Conservation (phyloP, 2,888 invertebrate species). For the Tinea pellionella region DNA sequence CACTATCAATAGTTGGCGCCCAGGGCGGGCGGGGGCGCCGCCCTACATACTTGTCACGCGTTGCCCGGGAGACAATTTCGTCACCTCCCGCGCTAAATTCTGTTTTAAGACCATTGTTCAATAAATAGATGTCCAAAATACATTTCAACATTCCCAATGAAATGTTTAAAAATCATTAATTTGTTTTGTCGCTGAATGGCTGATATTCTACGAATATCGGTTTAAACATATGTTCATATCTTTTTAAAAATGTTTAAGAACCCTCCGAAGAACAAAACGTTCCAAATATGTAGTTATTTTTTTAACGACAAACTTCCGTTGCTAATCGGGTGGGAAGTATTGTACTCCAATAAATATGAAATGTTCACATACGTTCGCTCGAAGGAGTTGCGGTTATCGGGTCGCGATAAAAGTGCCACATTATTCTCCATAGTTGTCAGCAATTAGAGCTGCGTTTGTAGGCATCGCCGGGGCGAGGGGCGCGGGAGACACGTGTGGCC, state of each 20-base stretch:
- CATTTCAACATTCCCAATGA: constrained; percentile 6
- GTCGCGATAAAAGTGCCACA: constrained; percentile 32
- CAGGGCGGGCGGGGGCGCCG: constrained; percentile 24
- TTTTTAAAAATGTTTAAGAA: too few relatives aligned
- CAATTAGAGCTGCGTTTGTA: constrained; percentile 53
- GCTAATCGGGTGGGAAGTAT: too few relatives aligned
- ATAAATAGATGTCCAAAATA: not conserved
- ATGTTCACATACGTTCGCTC: too few relatives aligned
- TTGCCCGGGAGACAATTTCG: constrained; percentile 42
- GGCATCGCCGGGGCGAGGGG: constrained; percentile 22
- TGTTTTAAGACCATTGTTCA: constrained; percentile 41
- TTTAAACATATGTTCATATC: too few relatives aligned
- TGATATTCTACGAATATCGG: not conserved
- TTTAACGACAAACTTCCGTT: too few relatives aligned
- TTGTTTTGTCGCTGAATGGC: too few relatives aligned
- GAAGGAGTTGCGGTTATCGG: constrained; percentile 13
- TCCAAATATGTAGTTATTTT: too few relatives aligned
- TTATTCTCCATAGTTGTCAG: constrained; percentile 53
- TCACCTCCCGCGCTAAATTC: constrained; percentile 50
- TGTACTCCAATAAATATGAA: too few relatives aligned
- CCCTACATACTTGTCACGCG: constrained; percentile 48
- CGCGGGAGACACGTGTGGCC: constrained; percentile 58
- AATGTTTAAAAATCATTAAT: not conserved
- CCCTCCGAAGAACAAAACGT: too few relatives aligned
- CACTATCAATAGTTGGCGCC: constrained; percentile 50